Evolutionary conservation across 2,113 vertebrate genomes (phyloP), one percentile per base, ranked within the genome.

Genomic region (Himantopus leucocephalus): DNA sequence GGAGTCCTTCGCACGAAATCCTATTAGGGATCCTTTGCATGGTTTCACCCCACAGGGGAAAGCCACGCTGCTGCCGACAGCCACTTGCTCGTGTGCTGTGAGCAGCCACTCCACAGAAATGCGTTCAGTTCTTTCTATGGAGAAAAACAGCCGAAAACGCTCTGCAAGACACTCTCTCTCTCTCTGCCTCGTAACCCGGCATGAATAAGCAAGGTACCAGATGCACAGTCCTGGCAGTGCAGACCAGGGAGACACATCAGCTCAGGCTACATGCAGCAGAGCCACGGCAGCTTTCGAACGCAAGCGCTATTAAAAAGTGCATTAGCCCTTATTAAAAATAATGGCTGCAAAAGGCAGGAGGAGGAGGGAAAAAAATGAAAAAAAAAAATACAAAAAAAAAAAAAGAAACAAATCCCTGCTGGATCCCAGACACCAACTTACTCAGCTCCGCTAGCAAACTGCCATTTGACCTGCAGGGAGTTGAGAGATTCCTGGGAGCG

Each of bases 131-230:
- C 87, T 50, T 39, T 75, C 75, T 30, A 37, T 0, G 2, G 81
- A 43, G 85, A 47, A 67, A 50, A 83, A 8, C 19, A 45, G 91
- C 50, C 14, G 13, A 67, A 45, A 88, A 21, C 0, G 4, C 91
- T 67, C 76, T 32, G 88, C 30, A 63, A 93, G 78, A 64, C 68
- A 48, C 82, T 52, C 82, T 52, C 8, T 58, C 67, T 35, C 35
- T 24, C 73, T 30, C 79, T 74, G 56, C 82, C 93, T 83, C 27
- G 6, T n/a, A 75, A 68, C 24, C 50, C 64, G 67, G 91, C 91
- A 59, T 77, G 94, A 97, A 93, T 70, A 92, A 95, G 90, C 86
- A 74, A 81, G 94, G 95, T 73, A 62, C 37, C 60, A 93, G 92
- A 72, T 23, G 70, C 73, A 87, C 13, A 1, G 34, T 64, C 63